Evolutionary conservation across 1,140 invertebrate genomes (phyloP), one percentile per base, ranked within the genome.

Genomic region (Lucilia sericata): DNA sequence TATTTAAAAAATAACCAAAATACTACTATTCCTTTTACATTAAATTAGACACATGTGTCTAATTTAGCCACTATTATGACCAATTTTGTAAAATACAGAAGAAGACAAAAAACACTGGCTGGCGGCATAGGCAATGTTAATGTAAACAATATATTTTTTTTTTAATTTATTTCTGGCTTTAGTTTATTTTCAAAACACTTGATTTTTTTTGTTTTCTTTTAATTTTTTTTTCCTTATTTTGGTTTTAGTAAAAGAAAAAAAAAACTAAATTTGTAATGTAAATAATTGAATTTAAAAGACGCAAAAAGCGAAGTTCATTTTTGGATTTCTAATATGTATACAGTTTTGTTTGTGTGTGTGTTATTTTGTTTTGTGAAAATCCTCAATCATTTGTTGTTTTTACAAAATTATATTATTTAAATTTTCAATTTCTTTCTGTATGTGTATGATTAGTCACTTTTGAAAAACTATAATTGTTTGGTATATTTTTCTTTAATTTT

Each of bases 21-120:
- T 19, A 82, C 47, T 19, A 82, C 47, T 36, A 76, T 42, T 76
- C 13, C 74, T 36, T 17, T 10, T 76, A 42, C n/a, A 13, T 76
- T 36, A 76, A 76, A 76, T 76, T 76, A 42, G 74, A 76, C 74
- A 76, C 74, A 76, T 76, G 74, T 76, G 74, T 76, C 74, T 36
- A 76, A 76, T 34, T 76, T 76, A 30, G 34, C 13, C 36, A 13
- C 74, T 42, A 76, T 76, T 42, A 76, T 55, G 51, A n/a, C 51
- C 51, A 55, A 55, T 55, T 42, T 76, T 42, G 14, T 30, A 42
- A 42, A 42, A 42, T 3, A 30, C 1, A 5, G 17, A 17, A 42
- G 21, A 75, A 75, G 13, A 75, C 25, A 34, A 34, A 75, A 14
- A 0, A 75, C 51, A 55, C 17, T 55, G 51, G 13, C 17, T 55